Conservation (phyloP, 2,797 vertebrate species). For the Pelodytes ibericus region DNA sequence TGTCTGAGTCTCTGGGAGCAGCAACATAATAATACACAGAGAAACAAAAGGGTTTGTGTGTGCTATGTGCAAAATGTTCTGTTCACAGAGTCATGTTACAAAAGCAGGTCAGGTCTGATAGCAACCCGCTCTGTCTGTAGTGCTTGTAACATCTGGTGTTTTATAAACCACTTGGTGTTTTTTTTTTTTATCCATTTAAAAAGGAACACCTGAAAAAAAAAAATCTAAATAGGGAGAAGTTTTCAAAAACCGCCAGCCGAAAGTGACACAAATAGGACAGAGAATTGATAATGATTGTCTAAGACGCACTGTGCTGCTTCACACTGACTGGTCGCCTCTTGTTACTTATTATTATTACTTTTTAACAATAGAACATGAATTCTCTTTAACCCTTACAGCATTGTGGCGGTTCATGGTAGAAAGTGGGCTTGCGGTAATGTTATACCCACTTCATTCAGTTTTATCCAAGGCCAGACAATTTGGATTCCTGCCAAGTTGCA, state of each 20-base stretch:
- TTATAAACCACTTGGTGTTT: slow-evolving; percentile 55
- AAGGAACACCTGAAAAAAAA: slow-evolving; percentile 35
- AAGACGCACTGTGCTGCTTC: background rate
- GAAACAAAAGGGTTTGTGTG: slow-evolving; percentile 51
- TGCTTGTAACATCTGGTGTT: slow-evolving; percentile 39
- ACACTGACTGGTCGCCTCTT: background rate
- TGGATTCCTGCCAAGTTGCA: too few relatives aligned
- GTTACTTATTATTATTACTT: background rate
- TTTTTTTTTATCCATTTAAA: slow-evolving; percentile 80
- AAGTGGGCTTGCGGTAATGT: too few relatives aligned
- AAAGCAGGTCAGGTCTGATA: slow-evolving; percentile 44
- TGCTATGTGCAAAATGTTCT: slow-evolving; percentile 51
- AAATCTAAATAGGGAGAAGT: slow-evolving; percentile 17
- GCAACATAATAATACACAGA: slow-evolving; percentile 29
- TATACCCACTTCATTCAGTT: too few relatives aligned
- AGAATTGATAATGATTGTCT: slow-evolving; percentile 12
- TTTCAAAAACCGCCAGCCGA: background rate
- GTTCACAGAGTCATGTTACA: slow-evolving; percentile 51
- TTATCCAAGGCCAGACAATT: too few relatives aligned
- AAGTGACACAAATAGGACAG: slow-evolving; percentile 28
- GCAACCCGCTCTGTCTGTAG: slow-evolving; percentile 21
- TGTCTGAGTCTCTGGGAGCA: slow-evolving; percentile 42
- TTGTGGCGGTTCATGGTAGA: too few relatives aligned
- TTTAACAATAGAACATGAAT: background rate
- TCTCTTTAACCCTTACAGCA: too few relatives aligned